phyloP scores from a whole-genome alignment of 2,113 vertebrate species.

The Rhinichthys klamathensis region DNA sequence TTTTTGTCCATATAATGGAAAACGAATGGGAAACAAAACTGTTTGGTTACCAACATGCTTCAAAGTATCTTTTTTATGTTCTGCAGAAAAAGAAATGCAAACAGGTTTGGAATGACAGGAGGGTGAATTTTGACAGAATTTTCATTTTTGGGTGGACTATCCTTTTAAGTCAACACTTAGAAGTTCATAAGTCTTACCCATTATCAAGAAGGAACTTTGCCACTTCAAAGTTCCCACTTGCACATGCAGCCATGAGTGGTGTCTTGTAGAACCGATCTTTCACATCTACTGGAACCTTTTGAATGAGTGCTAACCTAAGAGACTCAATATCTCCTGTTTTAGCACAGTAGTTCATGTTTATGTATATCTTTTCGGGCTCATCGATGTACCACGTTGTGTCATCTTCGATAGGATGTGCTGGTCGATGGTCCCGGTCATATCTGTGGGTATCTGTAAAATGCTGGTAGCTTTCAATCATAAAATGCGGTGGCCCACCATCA shows the following conservation, averaged over 20 bases:
- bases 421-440: constrained; percentile 75
- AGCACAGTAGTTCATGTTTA: constrained; percentile 83
- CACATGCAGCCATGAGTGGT: constrained; percentile 88
- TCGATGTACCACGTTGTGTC: constrained; percentile 90
- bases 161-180: not conserved
- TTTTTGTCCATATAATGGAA: not conserved
- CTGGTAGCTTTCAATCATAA: constrained; percentile 82
- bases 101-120: not conserved
- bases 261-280: constrained; percentile 90
- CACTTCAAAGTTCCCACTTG: constrained; percentile 79
- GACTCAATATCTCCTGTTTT: constrained; percentile 84
- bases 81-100: not conserved
- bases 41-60: not conserved
- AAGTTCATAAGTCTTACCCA: constrained; percentile 75
- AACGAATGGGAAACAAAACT: not conserved
- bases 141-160: not conserved
- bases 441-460: constrained; percentile 68
- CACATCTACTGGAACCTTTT: constrained; percentile 84
- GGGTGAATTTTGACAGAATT: not conserved
- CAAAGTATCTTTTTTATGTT: not conserved
- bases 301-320: constrained; percentile 83
- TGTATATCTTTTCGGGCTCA: constrained; percentile 73
- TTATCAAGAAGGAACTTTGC: constrained; percentile 83
- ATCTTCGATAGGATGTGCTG: constrained; percentile 84
- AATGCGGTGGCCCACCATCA: constrained; percentile 82